Percentiles rank a stretch among this genome's conserved stretches.
phyloP scores from a whole-genome alignment of 1,140 invertebrate genomes.

The Holcopasites calliopsidis region DNA sequence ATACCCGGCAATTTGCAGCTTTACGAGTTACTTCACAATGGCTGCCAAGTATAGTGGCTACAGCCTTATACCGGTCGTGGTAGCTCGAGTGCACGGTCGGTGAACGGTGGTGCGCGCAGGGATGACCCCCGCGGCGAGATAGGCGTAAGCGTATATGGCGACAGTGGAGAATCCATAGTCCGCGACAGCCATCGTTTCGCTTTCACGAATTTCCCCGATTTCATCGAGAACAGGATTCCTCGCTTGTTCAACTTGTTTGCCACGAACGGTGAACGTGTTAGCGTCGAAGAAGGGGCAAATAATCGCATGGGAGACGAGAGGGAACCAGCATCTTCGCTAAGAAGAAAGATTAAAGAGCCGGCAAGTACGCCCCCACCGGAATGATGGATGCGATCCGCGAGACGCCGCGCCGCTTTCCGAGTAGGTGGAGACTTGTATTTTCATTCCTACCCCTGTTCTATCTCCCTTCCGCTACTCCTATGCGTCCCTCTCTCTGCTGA shows the following conservation, averaged over 20 bases:
- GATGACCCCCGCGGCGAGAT: slow-evolving; percentile 34
- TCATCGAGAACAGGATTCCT: too few relatives aligned
- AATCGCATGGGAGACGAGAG: slow-evolving; percentile 15
- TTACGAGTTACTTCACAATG: slow-evolving; percentile 81
- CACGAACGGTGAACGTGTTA: too few relatives aligned
- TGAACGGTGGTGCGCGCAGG: slow-evolving; percentile 53
- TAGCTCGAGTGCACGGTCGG: slow-evolving; percentile 60
- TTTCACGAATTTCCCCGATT: too few relatives aligned
- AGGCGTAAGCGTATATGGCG: not conserved
- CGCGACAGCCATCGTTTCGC: not conserved
- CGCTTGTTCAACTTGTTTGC: too few relatives aligned
- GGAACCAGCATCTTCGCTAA: slow-evolving; percentile 57
- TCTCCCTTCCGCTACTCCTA: slow-evolving; percentile 30
- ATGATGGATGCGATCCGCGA: slow-evolving; percentile 79
- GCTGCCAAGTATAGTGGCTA: slow-evolving; percentile 79
- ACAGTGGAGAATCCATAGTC: too few relatives aligned
- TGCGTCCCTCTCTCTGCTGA: slow-evolving; percentile 42
- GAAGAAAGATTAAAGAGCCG: slow-evolving; percentile 78
- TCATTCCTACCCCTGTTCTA: slow-evolving; percentile 67
- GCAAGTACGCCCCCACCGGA: slow-evolving; percentile 77
- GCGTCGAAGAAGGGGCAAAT: slow-evolving; percentile 24
- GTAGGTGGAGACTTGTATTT: slow-evolving; percentile 78
- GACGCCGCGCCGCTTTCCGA: slow-evolving; percentile 62
- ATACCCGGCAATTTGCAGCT: slow-evolving; percentile 80
- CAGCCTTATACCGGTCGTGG: slow-evolving; percentile 69